phyloP scores from a whole-genome alignment of 2,888 invertebrate species.

The Acheta domesticus region DNA sequence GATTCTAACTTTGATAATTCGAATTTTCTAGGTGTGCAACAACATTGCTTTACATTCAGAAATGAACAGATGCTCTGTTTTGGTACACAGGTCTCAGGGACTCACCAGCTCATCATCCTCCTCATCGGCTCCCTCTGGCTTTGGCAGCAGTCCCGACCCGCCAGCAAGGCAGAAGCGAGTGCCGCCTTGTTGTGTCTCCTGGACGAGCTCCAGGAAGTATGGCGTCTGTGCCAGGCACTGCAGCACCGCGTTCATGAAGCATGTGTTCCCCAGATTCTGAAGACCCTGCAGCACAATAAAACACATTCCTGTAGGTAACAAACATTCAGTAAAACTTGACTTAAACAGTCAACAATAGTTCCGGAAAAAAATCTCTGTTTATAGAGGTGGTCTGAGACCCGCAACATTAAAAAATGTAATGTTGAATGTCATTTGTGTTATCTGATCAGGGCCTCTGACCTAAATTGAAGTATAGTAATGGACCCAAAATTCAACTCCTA shows the following conservation, averaged over 20 bases:
- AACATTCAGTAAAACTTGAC: no score
- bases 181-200: slow-evolving; percentile 65
- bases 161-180: slow-evolving; percentile 52
- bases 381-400: no score
- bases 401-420: neutral
- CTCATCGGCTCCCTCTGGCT: slow-evolving; percentile 25
- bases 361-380: no score
- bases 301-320: neutral
- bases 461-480: no score
- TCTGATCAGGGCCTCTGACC: no score
- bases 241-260: slow-evolving; percentile 95
- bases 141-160: slow-evolving; percentile 36
- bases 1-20: no score
- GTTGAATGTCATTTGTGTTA: neutral
- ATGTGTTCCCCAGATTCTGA: slow-evolving; percentile 90
- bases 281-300: slow-evolving; percentile 63
- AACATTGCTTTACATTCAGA: no score
- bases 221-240: slow-evolving; percentile 89
- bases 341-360: no score
- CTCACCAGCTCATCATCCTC: slow-evolving; percentile 20
- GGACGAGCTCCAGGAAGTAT: slow-evolving; percentile 63
- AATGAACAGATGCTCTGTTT: no score
- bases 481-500: no score
- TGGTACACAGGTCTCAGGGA: no score
- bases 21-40: no score